Conservation (phyloP, 2,888 invertebrate species). For the Acanthosepion lycidas region DNA sequence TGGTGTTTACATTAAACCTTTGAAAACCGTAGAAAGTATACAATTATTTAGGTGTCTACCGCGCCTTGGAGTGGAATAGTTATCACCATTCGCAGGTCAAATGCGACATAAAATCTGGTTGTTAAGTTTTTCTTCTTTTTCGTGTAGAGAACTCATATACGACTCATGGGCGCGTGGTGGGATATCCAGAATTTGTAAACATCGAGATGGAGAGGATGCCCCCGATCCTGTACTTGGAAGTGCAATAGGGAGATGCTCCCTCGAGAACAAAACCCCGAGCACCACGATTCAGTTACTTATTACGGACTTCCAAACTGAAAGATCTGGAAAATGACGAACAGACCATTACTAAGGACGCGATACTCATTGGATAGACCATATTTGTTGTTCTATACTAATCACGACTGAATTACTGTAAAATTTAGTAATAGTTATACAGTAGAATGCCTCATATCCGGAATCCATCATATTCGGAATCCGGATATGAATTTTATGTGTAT, state of each 20-base stretch:
- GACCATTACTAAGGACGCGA: too few relatives aligned
- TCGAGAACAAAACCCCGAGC: not conserved
- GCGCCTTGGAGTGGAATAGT: not conserved
- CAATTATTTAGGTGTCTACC: not conserved
- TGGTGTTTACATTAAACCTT: not conserved
- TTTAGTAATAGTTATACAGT: too few relatives aligned
- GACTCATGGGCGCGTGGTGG: not conserved
- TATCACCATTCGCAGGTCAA: not conserved
- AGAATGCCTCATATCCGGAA: too few relatives aligned
- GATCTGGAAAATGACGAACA: too few relatives aligned
- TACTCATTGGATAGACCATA: too few relatives aligned
- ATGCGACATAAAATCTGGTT: too few relatives aligned
- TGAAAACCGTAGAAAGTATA: not conserved
- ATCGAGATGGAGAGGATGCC: not conserved
- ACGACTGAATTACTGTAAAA: too few relatives aligned
- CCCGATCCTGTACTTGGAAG: not conserved
- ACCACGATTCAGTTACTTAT: not conserved
- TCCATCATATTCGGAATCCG: too few relatives aligned
- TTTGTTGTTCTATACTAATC: too few relatives aligned
- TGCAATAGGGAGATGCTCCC: not conserved
- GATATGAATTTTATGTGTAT: too few relatives aligned
- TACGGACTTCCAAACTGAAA: too few relatives aligned
- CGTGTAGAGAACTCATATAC: not conserved
- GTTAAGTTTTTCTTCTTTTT: too few relatives aligned
- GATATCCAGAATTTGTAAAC: not conserved